Conservation (phyloP, 2,888 invertebrate species). For the Leptopilina syphax region DNA sequence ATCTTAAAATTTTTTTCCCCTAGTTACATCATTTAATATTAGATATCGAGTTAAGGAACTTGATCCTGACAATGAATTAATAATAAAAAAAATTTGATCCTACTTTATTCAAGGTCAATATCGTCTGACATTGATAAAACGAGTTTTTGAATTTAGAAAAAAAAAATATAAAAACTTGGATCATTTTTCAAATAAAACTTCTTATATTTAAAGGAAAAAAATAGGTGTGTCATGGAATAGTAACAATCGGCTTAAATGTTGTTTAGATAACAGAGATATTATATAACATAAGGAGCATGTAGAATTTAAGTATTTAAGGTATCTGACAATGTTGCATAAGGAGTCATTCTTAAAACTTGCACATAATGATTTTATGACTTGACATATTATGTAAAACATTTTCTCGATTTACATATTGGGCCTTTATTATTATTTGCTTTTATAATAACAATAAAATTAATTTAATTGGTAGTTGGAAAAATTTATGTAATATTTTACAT, state of each 20-base stretch:
- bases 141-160: not conserved
- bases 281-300: not conserved
- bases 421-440: not conserved
- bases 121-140: not conserved
- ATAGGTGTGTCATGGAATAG: not conserved
- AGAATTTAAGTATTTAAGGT: slow-evolving; percentile 14
- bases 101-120: not conserved
- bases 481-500: not conserved
- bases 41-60: not conserved
- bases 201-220: not conserved
- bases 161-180: not conserved
- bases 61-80: not conserved
- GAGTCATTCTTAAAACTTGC: not conserved
- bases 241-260: slow-evolving; percentile 3
- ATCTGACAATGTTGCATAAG: not conserved
- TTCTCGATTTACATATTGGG: slow-evolving; percentile 3
- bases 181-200: not conserved
- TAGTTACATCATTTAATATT: too few relatives aligned
- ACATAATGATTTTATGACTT: slow-evolving; percentile 4
- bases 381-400: slow-evolving; percentile 13
- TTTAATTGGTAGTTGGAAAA: not conserved
- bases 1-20: too few relatives aligned
- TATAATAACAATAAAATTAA: not conserved
- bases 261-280: not conserved
- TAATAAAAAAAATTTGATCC: not conserved